phyloP scores from a whole-genome alignment of 2,888 invertebrate species.

The Nymphalis polychloros region DNA sequence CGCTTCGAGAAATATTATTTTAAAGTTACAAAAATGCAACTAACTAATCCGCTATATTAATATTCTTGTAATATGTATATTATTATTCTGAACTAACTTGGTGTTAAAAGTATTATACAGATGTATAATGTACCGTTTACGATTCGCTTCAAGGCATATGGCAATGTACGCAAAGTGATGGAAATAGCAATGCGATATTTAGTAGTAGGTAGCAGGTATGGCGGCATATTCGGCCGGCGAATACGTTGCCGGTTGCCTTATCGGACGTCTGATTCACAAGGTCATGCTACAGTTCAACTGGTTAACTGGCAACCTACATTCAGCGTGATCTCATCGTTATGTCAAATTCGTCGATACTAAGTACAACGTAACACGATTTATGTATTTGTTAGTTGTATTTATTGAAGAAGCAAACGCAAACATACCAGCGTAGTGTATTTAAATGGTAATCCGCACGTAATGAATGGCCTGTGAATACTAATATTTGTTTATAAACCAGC shows the following conservation, averaged over 20 bases:
- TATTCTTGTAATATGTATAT: background rate
- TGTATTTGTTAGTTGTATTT: slow-evolving; percentile 16
- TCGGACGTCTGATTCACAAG: slow-evolving; percentile 76
- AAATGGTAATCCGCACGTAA: background rate
- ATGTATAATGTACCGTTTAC: slow-evolving; percentile 25
- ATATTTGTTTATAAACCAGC: background rate
- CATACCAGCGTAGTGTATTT: background rate
- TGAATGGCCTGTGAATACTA: background rate
- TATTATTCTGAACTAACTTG: background rate
- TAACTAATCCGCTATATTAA: background rate
- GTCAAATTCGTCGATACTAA: slow-evolving; percentile 41
- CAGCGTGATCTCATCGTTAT: slow-evolving; percentile 69
- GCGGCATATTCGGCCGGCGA: slow-evolving; percentile 54
- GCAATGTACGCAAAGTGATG: slow-evolving; percentile 24
- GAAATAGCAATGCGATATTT: slow-evolving; percentile 30
- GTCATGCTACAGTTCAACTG: slow-evolving; percentile 69
- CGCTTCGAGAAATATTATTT: background rate
- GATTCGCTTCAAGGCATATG: slow-evolving; percentile 34
- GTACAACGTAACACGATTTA: slow-evolving; percentile 20
- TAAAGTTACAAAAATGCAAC: background rate
- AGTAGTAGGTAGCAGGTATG: slow-evolving; percentile 28
- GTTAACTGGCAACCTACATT: slow-evolving; percentile 64
- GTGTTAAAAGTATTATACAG: slow-evolving; percentile 33
- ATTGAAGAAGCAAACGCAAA: background rate
- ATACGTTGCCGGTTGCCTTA: slow-evolving; percentile 67